phyloP scores from a whole-genome alignment of 2,113 vertebrate species.

The cat (Felis catus) region DNA sequence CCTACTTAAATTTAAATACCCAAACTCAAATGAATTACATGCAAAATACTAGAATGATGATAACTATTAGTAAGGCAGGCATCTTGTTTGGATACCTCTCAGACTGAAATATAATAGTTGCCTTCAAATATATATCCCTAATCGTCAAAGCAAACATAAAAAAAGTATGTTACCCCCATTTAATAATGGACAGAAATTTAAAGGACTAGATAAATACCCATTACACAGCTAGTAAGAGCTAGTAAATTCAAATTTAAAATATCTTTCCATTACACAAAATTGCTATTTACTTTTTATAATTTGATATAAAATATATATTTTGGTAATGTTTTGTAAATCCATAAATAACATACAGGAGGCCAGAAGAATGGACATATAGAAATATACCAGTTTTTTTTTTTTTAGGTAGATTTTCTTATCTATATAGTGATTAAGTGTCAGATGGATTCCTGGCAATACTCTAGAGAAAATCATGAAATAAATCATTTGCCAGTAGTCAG shows the following conservation, averaged over 20 bases:
- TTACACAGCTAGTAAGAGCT: not conserved
- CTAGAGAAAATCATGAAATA: constrained; percentile 11
- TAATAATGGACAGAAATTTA: not conserved
- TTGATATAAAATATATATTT: not conserved
- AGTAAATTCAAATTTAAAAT: not conserved
- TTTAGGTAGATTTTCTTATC: not conserved
- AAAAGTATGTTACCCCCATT: not conserved
- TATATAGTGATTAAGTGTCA: not conserved
- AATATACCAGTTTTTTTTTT: not conserved
- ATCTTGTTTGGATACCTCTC: not conserved
- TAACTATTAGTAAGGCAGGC: not conserved
- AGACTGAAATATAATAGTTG: not conserved
- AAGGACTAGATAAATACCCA: not conserved
- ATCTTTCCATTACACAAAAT: not conserved
- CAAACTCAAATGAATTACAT: not conserved
- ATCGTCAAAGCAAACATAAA: not conserved
- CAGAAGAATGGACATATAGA: not conserved
- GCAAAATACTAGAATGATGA: not conserved
- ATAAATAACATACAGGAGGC: not conserved
- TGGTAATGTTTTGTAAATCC: not conserved
- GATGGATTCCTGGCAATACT: not conserved
- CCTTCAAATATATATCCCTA: not conserved
- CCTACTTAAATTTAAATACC: not conserved
- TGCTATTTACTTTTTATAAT: not conserved
- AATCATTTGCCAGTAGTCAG: not conserved